Base-by-base conservation (phyloP, 2,113 vertebrate genomes). In the Zosterops hypoxanthus region DNA sequence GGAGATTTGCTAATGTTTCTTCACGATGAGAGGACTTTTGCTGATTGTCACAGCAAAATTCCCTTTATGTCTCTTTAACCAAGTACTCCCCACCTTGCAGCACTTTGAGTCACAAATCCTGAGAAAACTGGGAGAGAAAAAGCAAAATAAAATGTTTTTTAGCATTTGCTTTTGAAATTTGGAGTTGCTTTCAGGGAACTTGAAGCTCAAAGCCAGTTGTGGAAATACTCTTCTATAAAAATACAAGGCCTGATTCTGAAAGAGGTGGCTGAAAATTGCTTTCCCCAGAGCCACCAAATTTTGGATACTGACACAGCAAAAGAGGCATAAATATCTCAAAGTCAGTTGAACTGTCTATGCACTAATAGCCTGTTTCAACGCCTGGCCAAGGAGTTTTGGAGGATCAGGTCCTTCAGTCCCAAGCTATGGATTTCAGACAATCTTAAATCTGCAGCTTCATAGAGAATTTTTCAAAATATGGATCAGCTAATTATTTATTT, bases 381-480 rank as follows among this genome's bases (percentile, higher is more conserved):
- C 16, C n/a, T 47, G 24, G 5, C 4, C 22, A 53, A 47, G 16
- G 24, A 36, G 5, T 46, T 94, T 76, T 4, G 4, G 19, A 69
- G 23, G 31, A 80, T 29, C 12, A 17, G 19, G 41, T 42, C 19
- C 23, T 77, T 82, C 46, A 22, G 9, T 29, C 28, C 4, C 1
- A 80, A 70, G 17, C 8, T 20, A 42, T 85, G 16, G 63, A 69
- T 68, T 91, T 78, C 39, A 47, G 39, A 6, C 11, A 34, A 4
- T 19, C 57, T 90, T 18, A 78, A 70, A 29, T 20, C 49, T 71
- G 11, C 5, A 52, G 1, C 5, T 57, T 77, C 21, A 23, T 12
- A 5, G 19, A 68, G 5, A 1, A 22, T 24, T 69, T 53, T 42
- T 12, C 0, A 9, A 59, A 55, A 56, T 16, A 14, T 3, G 5